A percentile compares a stretch with the other conserved stretches of the same genome.
Conservation (phyloP, 1,140 invertebrate species). For the Cherax destructor region DNA sequence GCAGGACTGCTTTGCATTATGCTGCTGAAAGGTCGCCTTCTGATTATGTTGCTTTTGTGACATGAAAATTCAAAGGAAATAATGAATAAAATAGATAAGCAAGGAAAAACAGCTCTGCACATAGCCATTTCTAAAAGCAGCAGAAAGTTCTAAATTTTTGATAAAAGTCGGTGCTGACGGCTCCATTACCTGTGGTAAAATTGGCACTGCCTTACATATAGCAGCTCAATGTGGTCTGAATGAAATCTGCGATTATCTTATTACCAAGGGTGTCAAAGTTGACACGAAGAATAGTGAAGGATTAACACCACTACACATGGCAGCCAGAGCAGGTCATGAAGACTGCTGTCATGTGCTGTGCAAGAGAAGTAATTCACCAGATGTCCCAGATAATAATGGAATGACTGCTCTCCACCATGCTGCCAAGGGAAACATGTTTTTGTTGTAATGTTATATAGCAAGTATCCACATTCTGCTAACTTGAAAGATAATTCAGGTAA, state of each 20-base stretch:
- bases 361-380: background rate
- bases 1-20: background rate
- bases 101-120: background rate
- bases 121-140: background rate
- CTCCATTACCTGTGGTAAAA: background rate
- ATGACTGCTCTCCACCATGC: background rate
- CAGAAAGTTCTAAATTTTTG: background rate
- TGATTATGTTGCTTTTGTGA: background rate
- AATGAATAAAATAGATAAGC: background rate
- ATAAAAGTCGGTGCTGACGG: background rate
- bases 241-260: background rate
- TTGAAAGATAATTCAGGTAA: background rate
- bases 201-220: background rate
- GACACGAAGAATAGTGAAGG: background rate
- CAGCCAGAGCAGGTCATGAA: background rate
- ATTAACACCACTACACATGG: background rate
- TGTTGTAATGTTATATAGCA: background rate
- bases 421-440: background rate
- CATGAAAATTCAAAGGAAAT: background rate
- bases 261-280: background rate
- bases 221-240: background rate
- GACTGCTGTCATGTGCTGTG: background rate
- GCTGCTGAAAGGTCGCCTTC: background rate
- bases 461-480: background rate
- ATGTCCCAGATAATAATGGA: background rate